Evolutionary conservation across 2,113 vertebrate genomes (phyloP), one percentile per base, ranked within the genome.

Genomic region (Etheostoma spectabile): DNA sequence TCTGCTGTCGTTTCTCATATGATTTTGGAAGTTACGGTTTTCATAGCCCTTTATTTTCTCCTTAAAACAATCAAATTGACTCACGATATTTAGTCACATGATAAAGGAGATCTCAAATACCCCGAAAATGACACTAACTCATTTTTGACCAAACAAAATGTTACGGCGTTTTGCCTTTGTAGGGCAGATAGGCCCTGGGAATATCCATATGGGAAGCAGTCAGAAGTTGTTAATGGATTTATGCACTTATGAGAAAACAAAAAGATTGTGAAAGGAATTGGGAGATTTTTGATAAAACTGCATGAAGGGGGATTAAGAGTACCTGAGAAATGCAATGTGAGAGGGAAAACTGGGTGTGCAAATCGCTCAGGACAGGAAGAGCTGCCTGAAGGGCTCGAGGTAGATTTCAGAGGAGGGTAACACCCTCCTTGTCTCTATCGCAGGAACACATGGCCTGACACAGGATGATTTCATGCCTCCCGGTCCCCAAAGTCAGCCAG

Each of bases 401-500:
- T 77, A 46, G 76, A 81, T 82, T 86, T 86, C 49, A 85, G 63
- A 77, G 42, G n/a, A 71, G 78, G 82, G 70, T 48, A 74, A 89
- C 90, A 82, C 88, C 88, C 88, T 84, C 66, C 57, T 57, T 56
- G 74, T 83, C 80, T 79, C 74, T 85, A 82, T 86, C 88, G 77
- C 74, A 59, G 82, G 69, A 92, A 85, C 83, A 84, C 72, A 83
- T 57, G 80, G 69, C 75, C 79, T 48, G 22, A 80, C 74, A 21
- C 86, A 66, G 79, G 74, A 91, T 84, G 84, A 91, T 89, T 89
- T 91, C 70, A 88, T 81, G 59, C 67, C 64, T 62, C 51, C 77
- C 42, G 57, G 73, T 83, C 78, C 67, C 60, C n/a, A 60, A 80
- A 48, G 88, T 85, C 80, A 69, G 74, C 81, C 87, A 74, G 76